Evolutionary conservation across 2,888 invertebrate species (phyloP), one percentile per base, ranked within the genome.

Genomic region (Rutpela maculata): DNA sequence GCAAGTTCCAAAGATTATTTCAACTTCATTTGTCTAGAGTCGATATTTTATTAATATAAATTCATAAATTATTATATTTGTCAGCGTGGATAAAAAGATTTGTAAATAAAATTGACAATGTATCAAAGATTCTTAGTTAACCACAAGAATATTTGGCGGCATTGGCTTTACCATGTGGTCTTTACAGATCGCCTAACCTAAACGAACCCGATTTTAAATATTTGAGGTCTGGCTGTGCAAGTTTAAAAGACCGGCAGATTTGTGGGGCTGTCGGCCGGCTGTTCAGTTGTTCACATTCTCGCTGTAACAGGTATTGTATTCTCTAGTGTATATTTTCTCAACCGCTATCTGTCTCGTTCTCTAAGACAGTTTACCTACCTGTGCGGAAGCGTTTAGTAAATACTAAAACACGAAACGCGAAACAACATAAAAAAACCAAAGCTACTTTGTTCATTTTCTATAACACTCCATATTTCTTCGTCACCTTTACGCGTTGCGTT

Each of bases 311-410:
- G 65, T 65, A 65, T 65, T 65, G 65, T 65, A 43, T 65, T 35
- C 35, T 65, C 65, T 35, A 65, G 35, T 65, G 43, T 35, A 17
- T 65, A 26, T 35, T 43, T 35, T 43, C n/a, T 65, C 50, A 50
- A 50, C 50, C 50, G 50, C 50, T 50, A 17, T 50, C 50, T 50
- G 50, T 50, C n/a, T 50, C 50, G n/a, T 50, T 65, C 35, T 35
- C 18, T 65, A 65, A 26, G 65, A 65, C 65, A 26, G 65, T 68
- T 22, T 68, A 68, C 68, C 68, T 68, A 11, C 55, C 68, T 56
- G 68, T 55, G 68, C 68, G 68, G 68, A 68, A 68, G 55, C 68
- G 31, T 55, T 68, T 55, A 56, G 31, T 68, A 55, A 55, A 55
- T 68, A 55, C 55, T 22, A 50, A 50, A 68, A 65, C 38, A 65